Evolutionary conservation across 2,888 invertebrate species (phyloP).

Genomic region (Macrosiphum euphorbiae): DNA sequence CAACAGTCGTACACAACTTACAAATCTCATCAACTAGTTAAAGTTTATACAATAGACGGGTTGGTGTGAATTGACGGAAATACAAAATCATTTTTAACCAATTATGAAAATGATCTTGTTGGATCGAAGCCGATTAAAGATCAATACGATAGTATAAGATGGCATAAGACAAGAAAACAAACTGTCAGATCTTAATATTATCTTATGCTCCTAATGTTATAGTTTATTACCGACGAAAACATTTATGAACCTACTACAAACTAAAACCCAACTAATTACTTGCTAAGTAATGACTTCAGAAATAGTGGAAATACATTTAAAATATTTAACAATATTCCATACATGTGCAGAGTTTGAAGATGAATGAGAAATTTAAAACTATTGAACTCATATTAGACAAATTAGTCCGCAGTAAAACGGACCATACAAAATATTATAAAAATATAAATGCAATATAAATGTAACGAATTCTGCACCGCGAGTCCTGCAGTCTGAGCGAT

Average conservation of each 20-base stretch:
- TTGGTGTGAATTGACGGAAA: background rate
- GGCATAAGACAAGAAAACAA: background rate
- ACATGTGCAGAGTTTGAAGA: no score
- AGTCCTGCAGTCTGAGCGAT: background rate
- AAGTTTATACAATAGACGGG: background rate
- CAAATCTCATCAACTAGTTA: background rate
- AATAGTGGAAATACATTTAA: no score
- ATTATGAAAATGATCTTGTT: background rate
- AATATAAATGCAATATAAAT: background rate
- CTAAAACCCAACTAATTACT: background rate
- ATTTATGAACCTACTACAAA: background rate
- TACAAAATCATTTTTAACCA: background rate
- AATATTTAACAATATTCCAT: no score
- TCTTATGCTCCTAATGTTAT: background rate
- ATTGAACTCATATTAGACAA: no score
- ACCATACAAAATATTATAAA: no score
- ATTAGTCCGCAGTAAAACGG: no score
- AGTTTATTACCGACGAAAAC: background rate
- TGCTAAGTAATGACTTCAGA: background rate
- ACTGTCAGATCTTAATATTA: background rate
- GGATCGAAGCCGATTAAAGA: background rate
- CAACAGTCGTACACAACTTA: background rate
- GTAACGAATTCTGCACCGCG: background rate
- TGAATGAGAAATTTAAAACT: no score
- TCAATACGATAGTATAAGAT: background rate